phyloP scores from a whole-genome alignment of 2,888 invertebrate genomes.

The Calameuta filiformis region DNA sequence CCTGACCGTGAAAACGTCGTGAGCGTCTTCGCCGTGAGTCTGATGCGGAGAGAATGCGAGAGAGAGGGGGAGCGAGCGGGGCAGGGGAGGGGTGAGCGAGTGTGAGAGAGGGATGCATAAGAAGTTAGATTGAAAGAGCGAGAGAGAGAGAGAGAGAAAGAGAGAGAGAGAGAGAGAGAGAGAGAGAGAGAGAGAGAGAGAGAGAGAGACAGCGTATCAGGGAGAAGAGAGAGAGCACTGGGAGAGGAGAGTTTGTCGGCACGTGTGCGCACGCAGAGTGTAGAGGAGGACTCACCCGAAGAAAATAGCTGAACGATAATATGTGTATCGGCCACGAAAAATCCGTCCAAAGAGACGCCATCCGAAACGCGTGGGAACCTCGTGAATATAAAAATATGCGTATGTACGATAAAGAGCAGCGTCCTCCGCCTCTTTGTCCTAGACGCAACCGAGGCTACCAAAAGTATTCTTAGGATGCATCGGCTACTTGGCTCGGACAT shows the following conservation, averaged over 20 bases:
- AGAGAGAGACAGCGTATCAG: neutral
- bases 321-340: neutral
- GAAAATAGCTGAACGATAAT: neutral
- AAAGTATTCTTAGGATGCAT: neutral
- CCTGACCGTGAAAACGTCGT: slow-evolving; percentile 66
- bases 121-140: neutral
- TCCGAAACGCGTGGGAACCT: neutral
- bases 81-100: neutral
- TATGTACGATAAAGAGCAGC: neutral
- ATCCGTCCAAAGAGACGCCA: neutral
- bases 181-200: slow-evolving; percentile 1
- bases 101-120: neutral
- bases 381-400: neutral
- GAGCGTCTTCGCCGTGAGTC: slow-evolving; percentile 52
- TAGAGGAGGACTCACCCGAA: neutral
- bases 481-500: neutral
- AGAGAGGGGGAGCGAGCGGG: neutral
- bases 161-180: neutral
- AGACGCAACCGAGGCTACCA: neutral
- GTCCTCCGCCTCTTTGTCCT: neutral
- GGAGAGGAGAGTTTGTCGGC: slow-evolving; percentile 20
- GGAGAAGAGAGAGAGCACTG: neutral
- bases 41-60: neutral
- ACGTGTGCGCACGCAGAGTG: neutral
- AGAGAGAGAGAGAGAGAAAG: too few species aligned